Evolutionary conservation across 2,113 vertebrate genomes (phyloP).

Genomic region (Shinisaurus crocodilurus): DNA sequence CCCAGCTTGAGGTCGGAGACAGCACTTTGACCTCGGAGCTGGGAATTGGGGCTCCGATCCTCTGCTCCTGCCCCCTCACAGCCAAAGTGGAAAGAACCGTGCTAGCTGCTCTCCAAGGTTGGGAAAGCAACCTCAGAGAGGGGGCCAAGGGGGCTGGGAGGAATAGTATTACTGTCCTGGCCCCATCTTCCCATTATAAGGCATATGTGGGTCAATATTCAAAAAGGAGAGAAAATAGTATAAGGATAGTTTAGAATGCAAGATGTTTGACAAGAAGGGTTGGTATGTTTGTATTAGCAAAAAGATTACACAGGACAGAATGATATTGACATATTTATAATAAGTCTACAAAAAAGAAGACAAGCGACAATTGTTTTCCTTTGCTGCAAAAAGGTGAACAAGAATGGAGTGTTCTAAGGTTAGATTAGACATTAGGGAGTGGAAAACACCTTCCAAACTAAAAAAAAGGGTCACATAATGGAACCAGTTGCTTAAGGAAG

Average conservation of each 20-base stretch:
- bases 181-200: background rate
- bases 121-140: no score
- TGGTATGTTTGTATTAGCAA: background rate
- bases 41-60: no score
- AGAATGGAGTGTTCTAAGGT: background rate
- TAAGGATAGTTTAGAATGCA: background rate
- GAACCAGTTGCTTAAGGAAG: background rate
- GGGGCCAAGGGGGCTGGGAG: no score
- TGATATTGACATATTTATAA: background rate
- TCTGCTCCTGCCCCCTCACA: no score
- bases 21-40: no score
- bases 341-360: background rate
- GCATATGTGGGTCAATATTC: background rate
- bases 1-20: no score
- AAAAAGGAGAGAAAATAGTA: background rate
- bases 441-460: background rate
- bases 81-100: no score
- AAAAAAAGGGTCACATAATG: background rate
- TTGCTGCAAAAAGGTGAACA: background rate
- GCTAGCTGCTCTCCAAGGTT: no score
- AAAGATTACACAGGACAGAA: background rate
- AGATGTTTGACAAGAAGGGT: background rate
- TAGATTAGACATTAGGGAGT: background rate
- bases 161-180: no score
- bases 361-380: background rate